Base-by-base conservation (phyloP, 1,140 invertebrate genomes). In the Ptiloglossa arizonensis region DNA sequence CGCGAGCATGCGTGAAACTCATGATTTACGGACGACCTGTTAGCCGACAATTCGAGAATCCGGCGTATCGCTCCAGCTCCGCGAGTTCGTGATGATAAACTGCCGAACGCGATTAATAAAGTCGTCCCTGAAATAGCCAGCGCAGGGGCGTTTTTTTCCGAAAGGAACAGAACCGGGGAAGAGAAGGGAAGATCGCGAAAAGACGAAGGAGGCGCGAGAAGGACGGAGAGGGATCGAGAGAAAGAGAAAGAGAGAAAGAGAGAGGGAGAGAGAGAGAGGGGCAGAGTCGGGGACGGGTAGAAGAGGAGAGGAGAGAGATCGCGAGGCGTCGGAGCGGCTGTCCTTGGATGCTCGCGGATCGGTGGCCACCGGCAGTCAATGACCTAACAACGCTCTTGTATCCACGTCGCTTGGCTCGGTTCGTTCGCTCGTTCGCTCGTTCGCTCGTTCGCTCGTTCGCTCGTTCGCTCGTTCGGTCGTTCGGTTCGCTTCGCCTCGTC, bases 271-370 rank as follows among this genome's bases (percentile, higher is more conserved):
- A 57, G n/a, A 8, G 1, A 50, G n/a, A 62, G 29, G 69, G 66
- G 52, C 11, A 52, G 54, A 27, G n/a, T 64, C 22, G 11, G 13
- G 22, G 56, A 63, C 5, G 5, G 19, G 57, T 29, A 38, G 5
- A 27, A 52, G 57, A 50, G 52, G 54, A 27, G 56, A 35, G 48
- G 70, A 79, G 38, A 68, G 62, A 83, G 41, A 44, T 59, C 29
- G 80, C 57, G 68, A 80, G 78, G 83, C 78, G 78, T 81, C 84
- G 79, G 87, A 88, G 87, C 87, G 87, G 90, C 85, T 91, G 90
- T 91, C 90, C 90, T 91, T 91, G 90, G 89, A 91, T 86, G 80
- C 90, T 91, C 90, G 89, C 89, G 87, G 89, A 90, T 89, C 89
- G 89, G 79, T 89, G 89, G 87, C 86, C 88, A 90, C 88, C 82